Evolutionary conservation across 2,113 vertebrate genomes (phyloP).

Genomic region (Carettochelys insculpta): DNA sequence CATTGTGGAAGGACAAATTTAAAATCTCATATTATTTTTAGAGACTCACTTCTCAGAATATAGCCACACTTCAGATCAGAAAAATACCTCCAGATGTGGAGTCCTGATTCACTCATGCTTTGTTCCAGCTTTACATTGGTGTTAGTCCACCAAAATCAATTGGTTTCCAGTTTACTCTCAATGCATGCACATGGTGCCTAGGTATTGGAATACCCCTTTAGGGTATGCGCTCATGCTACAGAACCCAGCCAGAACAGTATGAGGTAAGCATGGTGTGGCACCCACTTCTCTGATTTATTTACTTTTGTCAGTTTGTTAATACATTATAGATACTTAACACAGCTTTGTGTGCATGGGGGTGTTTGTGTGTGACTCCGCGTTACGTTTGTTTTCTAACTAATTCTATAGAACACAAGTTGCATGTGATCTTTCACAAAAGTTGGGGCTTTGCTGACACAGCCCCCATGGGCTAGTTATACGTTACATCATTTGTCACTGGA

Average conservation of each 20-base stretch:
- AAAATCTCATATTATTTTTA: background rate
- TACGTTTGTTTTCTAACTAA: background rate
- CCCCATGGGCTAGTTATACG: conserved; percentile 50
- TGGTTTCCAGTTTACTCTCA: background rate
- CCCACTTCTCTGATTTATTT: background rate
- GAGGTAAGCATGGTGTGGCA: background rate
- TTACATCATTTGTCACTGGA: conserved; percentile 72
- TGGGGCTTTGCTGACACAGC: conserved; percentile 46
- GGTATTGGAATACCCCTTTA: background rate
- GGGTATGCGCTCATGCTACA: background rate
- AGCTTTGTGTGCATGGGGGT: background rate
- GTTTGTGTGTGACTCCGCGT: background rate
- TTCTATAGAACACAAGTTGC: background rate
- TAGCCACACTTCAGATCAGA: rapidly evolving
- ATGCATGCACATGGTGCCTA: background rate
- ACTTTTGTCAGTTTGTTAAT: background rate
- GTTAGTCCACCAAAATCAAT: rapidly evolving
- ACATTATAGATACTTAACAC: background rate
- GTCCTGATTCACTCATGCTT: background rate
- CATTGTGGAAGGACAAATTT: background rate
- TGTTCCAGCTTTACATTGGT: background rate
- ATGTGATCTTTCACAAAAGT: conserved; percentile 31
- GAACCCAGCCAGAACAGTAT: rapidly evolving
- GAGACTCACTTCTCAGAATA: background rate
- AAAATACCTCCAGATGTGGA: background rate